Evolutionary conservation across 1,140 invertebrate genomes (phyloP), one percentile per base, ranked within the genome.

Genomic region (Varroa destructor): DNA sequence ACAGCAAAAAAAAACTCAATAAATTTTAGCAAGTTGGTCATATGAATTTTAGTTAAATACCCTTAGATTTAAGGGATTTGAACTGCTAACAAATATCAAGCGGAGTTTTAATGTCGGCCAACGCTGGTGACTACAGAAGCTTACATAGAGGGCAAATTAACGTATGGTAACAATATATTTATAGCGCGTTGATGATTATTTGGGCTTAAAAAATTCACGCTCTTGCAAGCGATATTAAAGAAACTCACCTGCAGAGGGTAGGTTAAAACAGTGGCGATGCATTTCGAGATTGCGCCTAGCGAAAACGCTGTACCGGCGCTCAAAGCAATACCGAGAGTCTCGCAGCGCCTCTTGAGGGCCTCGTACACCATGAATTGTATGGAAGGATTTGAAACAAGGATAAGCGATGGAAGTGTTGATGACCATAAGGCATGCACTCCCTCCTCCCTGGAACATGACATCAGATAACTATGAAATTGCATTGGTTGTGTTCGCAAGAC

Each of bases 321-420:
- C 43, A 85, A 77, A 73, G 85, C 81, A 14, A 67, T 37, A 14
- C 37, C 8, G 37, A 67, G 55, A 36, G 43, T 57, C 4, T n/a
- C 56, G 55, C 71, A 73, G 14, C 82, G 81, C 72, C 89, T 81
- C 79, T 94, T 94, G 0, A 93, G 79, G 58, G 85, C 79, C 78
- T 93, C 91, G 80, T 93, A 94, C 55, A 89, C 85, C 86, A 91
- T 91, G 79, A 93, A 93, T 78, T 93, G 90, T 71, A 93, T 86
- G 0, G 90, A 89, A 54, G 91, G 91, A 82, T 94, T 94, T 10
- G 85, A 84, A 2, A 91, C 88, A 6, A 94, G 80, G 71, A 93
- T 80, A 8, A 93, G 78, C n/a, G 90, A 93, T 3, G 91, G 87
- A 12, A 87, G 75, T 0, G 88, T 86, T 6, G 90, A 89, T 64